Evolutionary conservation across 2,113 vertebrate species (phyloP), one percentile per base, ranked within the genome.

Genomic region (Garra rufa): DNA sequence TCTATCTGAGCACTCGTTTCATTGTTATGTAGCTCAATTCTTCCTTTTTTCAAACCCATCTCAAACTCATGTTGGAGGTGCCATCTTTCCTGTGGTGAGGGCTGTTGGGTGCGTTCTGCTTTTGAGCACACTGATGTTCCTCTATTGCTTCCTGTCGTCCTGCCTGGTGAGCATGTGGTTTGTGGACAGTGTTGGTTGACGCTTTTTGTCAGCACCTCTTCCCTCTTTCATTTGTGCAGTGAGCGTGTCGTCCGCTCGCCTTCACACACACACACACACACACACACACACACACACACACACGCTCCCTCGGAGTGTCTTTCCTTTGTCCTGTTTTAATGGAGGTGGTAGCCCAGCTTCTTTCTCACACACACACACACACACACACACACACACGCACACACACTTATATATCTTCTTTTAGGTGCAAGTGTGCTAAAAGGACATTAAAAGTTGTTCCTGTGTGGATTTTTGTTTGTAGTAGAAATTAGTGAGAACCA

Each of bases 131-230:
- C 76, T 73, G 76, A 75, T 59, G 76, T 77, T 67, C 34, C 13
- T 87, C 69, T 43, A 65, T 80, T 71, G 76, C 76, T 71, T 69
- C 71, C 38, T 76, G 76, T 76, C 59, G 21, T 38, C 19, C 75
- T 81, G 69, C 69, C 57, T 24, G 44, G 73, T 67, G 82, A 71
- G 76, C 74, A 71, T 57, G 63, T 21, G 48, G 61, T 46, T 41
- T 43, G 21, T 14, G 57, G 14, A 38, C 4, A 41, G 19, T 50
- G 43, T 15, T 67, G 75, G 74, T 63, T 83, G 63, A 26, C 21
- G 9, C 59, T 59, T 41, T 74, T 67, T 79, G 83, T 81, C 84
- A 80, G 76, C 26, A 80, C 65, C 50, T 86, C 50, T 82, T 38
- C 52, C 41, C 74, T 55, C 13, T 79, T 86, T 73, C 28, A 80